Base-by-base conservation (phyloP, 2,113 vertebrate species). In the Cercopithecus mona region DNA sequence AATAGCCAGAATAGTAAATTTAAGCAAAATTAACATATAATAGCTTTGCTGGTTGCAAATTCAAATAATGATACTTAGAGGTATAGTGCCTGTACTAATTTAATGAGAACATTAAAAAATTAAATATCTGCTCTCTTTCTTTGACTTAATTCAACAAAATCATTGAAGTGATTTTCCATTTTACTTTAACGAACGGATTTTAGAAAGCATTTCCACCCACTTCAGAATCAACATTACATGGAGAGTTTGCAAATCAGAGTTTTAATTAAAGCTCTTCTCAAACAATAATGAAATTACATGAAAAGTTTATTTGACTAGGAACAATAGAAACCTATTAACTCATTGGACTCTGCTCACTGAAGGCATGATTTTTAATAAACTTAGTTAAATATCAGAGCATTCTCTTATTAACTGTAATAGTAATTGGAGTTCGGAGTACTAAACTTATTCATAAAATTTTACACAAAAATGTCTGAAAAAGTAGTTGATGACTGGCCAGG, bases 181-280 rank as follows among this genome's bases (percentile, higher is more conserved):
- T 95, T 78, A 57, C 38, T 91, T 88, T 57, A 88, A 52, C 72
- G 35, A 95, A 93, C 75, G 10, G 35, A 95, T 92, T 97, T 97
- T 66, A 94, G 64, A n/a, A 92, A 93, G 38, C 38, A 94, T 93
- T 95, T 95, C 80, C 38, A 96, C 64, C 38, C 81, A 94, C 64
- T 95, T 20, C 40, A 94, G 13, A 88, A 94, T 93, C 72, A 97
- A 94, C 76, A 88, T 80, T 92, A 27, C 75, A 96, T 85, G 17
- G 81, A 97, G 20, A 5, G 50, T 84, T 95, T 96, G 59, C 79
- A 96, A 96, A 96, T 80, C 7, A 6, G 75, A 90, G 75, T 92
- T 96, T 97, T 96, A 97, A 97, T 94, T 95, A 93, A 43, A 94
- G n/a, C 68, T 87, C 38, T 97, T 73, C 64, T 80, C 48, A 93